Evolutionary conservation across 2,888 invertebrate species (phyloP), one percentile per base, ranked within the genome.

Genomic region (Folsomia manolachei): DNA sequence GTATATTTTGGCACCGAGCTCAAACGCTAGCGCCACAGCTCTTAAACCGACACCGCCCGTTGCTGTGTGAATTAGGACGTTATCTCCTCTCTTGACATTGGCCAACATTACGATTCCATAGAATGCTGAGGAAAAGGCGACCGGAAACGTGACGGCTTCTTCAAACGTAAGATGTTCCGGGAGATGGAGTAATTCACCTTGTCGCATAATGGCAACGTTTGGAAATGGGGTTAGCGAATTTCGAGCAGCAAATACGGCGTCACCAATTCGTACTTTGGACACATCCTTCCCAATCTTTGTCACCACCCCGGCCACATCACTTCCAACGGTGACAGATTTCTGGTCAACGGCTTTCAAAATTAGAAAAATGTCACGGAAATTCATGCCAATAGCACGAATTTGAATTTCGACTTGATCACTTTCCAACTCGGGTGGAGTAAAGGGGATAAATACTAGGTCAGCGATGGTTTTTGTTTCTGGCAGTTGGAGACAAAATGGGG

Each of bases 251-350:
- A 67, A 67, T 18, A 67, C 60, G 56, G 53, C 25, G 21, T 67
- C 67, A 7, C 67, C 67, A 2, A 67, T 56, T 26, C 56, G 53
- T 7, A n/a, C 18, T 64, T 83, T 14, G 2, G 14, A 4, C 2
- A 18, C 23, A 2, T 19, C 53, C 1, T 4, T 9, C 26, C 67
- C 67, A 24, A 67, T 27, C 1, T 51, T 53, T 24, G 27, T 24
- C 4, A 67, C 67, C 24, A 56, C 26, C 21, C 67, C 67, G 2
- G 67, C 67, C 1, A 67, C 18, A 26, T 67, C 67, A n/a, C 9
- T 26, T 39, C 39, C 39, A 39, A 39, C 7, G 14, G 39, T 14
- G 39, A 39, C 39, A 4, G 39, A 39, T 39, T 39, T 39, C 14
- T 39, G 39, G 14, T 39, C 39, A 14, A 39, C 4, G 4, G 39